A percentile compares a stretch with the other conserved stretches of the same genome.
Conservation (phyloP, 2,113 vertebrate genomes). For the Caranx melampygus region DNA sequence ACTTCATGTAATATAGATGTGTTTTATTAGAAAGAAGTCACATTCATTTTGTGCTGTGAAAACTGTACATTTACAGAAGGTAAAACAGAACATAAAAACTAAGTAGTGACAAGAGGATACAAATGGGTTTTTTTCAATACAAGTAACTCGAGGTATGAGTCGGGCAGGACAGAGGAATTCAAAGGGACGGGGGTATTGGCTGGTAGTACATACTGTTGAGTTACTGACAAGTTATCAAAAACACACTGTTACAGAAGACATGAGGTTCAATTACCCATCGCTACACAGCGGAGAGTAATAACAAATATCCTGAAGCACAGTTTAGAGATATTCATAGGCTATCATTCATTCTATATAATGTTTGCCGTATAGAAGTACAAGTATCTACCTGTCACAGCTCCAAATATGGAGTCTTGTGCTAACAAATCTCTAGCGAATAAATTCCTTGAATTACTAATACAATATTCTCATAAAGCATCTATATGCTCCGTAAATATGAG, state of each 20-base stretch:
- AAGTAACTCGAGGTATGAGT: conserved; percentile 71
- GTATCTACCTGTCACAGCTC: conserved; percentile 87
- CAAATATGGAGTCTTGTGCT: conserved; percentile 84
- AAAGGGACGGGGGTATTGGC: conserved; percentile 58
- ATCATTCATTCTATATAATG: conserved; percentile 87
- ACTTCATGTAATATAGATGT: conserved; percentile 70
- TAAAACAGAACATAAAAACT: conserved; percentile 75
- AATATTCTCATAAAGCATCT: conserved; percentile 80
- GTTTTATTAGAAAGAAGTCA: conserved; percentile 93
- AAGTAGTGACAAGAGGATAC: conserved; percentile 69
- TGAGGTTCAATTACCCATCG: conserved; percentile 80
- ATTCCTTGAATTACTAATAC: conserved; percentile 85
- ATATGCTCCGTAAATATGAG: conserved; percentile 79
- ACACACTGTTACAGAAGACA: conserved; percentile 86
- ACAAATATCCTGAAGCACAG: conserved; percentile 86
- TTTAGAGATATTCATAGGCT: conserved; percentile 86
- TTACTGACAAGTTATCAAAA: conserved; percentile 84
- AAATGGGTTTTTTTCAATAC: conserved; percentile 62
- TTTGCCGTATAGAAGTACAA: conserved; percentile 84
- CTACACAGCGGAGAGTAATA: conserved; percentile 72
- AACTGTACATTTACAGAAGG: conserved; percentile 88
- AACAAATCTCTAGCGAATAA: conserved; percentile 85
- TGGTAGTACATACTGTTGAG: conserved; percentile 73
- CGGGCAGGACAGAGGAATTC: conserved; percentile 53
- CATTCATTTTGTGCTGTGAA: conserved; percentile 94